phyloP scores from a whole-genome alignment of 2,797 vertebrate genomes.

The Enteromius treurensis region DNA sequence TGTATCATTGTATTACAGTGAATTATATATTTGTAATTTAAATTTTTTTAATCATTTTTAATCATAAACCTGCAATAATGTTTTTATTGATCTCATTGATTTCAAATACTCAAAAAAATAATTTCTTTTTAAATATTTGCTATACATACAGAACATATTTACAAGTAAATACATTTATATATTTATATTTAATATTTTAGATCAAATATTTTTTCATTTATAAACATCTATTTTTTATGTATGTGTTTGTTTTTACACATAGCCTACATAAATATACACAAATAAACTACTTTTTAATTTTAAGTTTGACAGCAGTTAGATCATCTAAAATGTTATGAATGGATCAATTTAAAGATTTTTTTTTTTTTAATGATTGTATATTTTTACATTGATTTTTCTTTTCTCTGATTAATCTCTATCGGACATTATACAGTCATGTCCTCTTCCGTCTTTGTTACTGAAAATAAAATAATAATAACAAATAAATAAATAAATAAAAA shows the following conservation, averaged over 20 bases:
- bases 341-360: neutral
- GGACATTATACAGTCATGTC: neutral
- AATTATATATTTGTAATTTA: neutral
- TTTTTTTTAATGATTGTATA: neutral
- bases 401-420: neutral
- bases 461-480: neutral
- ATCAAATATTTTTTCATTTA: too few species aligned
- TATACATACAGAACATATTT: too few species aligned
- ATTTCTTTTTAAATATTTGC: too few species aligned
- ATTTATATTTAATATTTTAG: too few species aligned
- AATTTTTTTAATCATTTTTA: neutral
- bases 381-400: neutral
- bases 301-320: neutral
- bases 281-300: too few species aligned
- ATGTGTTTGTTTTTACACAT: too few species aligned
- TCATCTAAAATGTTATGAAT: neutral
- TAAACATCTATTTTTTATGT: too few species aligned
- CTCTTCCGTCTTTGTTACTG: neutral
- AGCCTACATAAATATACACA: too few species aligned
- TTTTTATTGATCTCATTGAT: neutral
- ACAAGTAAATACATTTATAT: too few species aligned
- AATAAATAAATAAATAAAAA: too few species aligned
- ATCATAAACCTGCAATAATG: neutral
- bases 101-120: too few species aligned
- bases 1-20: neutral